These are phyloP conservation scores for Drosophila acutilabella DNA, from an alignment of 2,888 invertebrate genomes.

Conservation along the genomic window DNA sequence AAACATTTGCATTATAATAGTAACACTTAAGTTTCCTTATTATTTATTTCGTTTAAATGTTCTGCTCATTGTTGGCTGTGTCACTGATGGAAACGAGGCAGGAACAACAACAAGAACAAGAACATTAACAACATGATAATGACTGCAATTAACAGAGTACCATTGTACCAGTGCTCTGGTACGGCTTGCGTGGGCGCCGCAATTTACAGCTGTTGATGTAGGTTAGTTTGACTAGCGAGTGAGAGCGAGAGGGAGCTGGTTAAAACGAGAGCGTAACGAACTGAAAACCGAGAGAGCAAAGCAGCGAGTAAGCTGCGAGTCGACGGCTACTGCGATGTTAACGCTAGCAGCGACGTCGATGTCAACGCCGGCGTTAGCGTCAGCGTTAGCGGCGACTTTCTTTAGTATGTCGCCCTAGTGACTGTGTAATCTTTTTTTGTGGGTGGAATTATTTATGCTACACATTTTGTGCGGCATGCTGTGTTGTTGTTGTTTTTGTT, in stretches of 20 bases:
- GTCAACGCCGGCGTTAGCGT: not conserved
- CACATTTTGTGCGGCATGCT: slow-evolving; percentile 61
- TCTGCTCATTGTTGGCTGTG: slow-evolving; percentile 15
- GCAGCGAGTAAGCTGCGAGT: slow-evolving; percentile 25
- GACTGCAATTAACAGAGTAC: slow-evolving; percentile 33
- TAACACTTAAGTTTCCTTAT: not conserved
- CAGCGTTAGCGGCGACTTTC: slow-evolving; percentile 34
- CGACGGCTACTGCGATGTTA: not conserved
- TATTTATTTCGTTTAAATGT: not conserved
- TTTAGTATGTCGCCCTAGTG: slow-evolving; percentile 73
- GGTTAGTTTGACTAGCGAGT: slow-evolving; percentile 75
- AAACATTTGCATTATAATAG: slow-evolving; percentile 30
- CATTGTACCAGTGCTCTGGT: not conserved
- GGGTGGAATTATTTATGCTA: slow-evolving; percentile 82
- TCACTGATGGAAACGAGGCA: slow-evolving; percentile 21
- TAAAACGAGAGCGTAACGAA: too few relatives aligned
- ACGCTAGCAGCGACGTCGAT: slow-evolving; percentile 5
- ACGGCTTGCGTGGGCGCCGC: slow-evolving; percentile 58
- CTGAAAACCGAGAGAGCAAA: not conserved
- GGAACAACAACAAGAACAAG: slow-evolving; percentile 19
- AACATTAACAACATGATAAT: slow-evolving; percentile 25
- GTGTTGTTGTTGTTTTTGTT: slow-evolving; percentile 9
- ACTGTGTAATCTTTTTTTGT: slow-evolving; percentile 81
- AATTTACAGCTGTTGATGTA: slow-evolving; percentile 82
- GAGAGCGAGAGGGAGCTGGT: not conserved